phyloP scores from a whole-genome alignment of 2,113 vertebrate species.

The Lasiurus borealis region DNA sequence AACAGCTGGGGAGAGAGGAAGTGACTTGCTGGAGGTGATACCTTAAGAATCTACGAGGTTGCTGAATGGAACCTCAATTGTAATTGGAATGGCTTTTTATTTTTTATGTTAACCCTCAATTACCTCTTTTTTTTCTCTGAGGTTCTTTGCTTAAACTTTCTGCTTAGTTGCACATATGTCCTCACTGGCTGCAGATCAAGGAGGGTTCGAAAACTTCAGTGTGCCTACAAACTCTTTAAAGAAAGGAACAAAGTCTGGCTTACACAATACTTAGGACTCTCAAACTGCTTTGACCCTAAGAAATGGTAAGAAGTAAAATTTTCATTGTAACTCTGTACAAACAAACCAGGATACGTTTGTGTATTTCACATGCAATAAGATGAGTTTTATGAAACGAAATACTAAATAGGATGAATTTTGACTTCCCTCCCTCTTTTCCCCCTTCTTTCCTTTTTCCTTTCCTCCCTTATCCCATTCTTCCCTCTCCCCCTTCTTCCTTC shows the following conservation, averaged over 20 bases:
- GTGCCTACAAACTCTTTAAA: constrained; percentile 44
- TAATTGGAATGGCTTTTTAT: constrained; percentile 15
- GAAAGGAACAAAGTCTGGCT: not conserved
- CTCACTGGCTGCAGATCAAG: not conserved
- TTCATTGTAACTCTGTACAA: not conserved
- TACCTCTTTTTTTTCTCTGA: not conserved
- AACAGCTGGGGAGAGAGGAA: constrained; percentile 30
- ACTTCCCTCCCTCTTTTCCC: not conserved
- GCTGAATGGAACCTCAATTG: not conserved
- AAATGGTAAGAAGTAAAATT: not conserved
- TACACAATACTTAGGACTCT: not conserved
- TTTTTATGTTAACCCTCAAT: constrained; percentile 29
- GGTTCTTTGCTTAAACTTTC: constrained; percentile 50
- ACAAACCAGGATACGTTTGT: not conserved
- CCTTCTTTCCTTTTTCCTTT: not conserved
- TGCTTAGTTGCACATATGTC: not conserved
- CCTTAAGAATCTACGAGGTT: not conserved
- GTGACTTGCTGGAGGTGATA: not conserved
- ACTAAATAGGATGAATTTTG: not conserved
- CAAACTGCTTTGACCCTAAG: not conserved
- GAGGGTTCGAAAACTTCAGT: not conserved
- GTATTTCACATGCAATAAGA: not conserved
- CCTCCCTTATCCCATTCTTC: not conserved
- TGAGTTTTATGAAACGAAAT: constrained; percentile 28
- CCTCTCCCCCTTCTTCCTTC: not conserved